Percentiles rank a stretch among this genome's conserved stretches.
These are phyloP conservation scores for Amphiura filiformis DNA, from an alignment of 35 echinoderm and acorn worm species.

Conservation along the genomic window DNA sequence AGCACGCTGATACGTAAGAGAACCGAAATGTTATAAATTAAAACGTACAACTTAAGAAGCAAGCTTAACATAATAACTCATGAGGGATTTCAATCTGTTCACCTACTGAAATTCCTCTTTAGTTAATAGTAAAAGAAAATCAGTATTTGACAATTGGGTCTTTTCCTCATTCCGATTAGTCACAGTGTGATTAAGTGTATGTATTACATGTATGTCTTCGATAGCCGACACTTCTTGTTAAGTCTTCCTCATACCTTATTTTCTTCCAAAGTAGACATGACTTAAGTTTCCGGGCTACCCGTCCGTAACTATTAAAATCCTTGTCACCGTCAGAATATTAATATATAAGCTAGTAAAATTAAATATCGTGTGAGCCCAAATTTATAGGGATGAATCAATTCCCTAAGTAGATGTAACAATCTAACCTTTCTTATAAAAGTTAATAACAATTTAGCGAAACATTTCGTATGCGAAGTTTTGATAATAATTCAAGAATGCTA, in stretches of 20 bases:
- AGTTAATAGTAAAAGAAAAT: neutral
- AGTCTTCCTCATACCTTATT: neutral
- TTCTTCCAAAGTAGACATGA: neutral
- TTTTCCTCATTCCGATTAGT: neutral
- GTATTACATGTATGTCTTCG: slow-evolving; percentile 1
- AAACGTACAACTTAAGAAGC: neutral
- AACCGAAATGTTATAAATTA: neutral
- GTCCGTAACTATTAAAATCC: neutral
- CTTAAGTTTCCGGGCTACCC: neutral
- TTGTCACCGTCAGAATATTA: neutral
- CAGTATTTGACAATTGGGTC: neutral
- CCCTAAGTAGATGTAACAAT: neutral
- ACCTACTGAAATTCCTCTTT: neutral
- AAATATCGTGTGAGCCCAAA: neutral
- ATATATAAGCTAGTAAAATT: neutral
- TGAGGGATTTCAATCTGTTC: neutral
- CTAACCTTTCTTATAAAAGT: neutral
- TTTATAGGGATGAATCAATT: neutral
- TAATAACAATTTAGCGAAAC: too few relatives aligned
- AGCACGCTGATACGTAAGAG: neutral
- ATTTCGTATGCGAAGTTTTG: too few relatives aligned
- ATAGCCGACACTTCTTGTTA: neutral
- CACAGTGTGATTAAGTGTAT: neutral
- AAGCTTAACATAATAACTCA: neutral
- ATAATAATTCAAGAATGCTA: too few relatives aligned